Evolutionary conservation across 2,113 vertebrate genomes (phyloP).

Genomic region (Delphinapterus leucas): DNA sequence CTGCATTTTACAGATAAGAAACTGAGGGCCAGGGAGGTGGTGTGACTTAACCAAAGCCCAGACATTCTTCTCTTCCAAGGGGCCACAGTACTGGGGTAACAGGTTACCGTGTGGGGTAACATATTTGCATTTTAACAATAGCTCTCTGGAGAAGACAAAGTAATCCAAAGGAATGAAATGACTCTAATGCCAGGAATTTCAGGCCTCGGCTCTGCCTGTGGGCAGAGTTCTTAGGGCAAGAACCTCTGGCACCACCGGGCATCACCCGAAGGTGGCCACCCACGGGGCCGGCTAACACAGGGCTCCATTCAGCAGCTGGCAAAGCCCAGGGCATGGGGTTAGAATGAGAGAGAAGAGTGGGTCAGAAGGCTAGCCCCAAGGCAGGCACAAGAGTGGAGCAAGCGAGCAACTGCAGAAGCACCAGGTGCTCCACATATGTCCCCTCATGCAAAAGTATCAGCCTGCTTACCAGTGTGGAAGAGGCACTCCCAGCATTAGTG

Average conservation of each 20-base stretch:
- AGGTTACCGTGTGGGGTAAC: background rate
- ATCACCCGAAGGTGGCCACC: background rate
- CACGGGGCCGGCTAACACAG: background rate
- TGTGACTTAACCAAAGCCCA: background rate
- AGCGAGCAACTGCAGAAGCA: background rate
- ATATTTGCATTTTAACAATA: background rate
- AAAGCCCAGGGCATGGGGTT: background rate
- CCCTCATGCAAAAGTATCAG: background rate
- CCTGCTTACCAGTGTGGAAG: background rate
- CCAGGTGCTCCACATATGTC: background rate
- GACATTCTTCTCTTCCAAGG: background rate
- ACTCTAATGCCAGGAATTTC: background rate
- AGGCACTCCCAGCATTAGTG: background rate
- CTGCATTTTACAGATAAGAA: background rate
- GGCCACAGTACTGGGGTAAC: no score
- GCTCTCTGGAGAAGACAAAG: background rate
- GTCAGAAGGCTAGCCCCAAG: background rate
- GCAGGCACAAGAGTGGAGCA: background rate
- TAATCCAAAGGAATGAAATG: slow-evolving; percentile 32
- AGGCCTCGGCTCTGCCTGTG: background rate
- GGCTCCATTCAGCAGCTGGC: slow-evolving; percentile 37
- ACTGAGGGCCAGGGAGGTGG: background rate
- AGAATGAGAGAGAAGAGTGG: background rate
- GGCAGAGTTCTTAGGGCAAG: background rate
- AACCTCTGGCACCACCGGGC: background rate